Conservation (phyloP, 1,140 invertebrate species). For the Ostrea denselamellosa region DNA sequence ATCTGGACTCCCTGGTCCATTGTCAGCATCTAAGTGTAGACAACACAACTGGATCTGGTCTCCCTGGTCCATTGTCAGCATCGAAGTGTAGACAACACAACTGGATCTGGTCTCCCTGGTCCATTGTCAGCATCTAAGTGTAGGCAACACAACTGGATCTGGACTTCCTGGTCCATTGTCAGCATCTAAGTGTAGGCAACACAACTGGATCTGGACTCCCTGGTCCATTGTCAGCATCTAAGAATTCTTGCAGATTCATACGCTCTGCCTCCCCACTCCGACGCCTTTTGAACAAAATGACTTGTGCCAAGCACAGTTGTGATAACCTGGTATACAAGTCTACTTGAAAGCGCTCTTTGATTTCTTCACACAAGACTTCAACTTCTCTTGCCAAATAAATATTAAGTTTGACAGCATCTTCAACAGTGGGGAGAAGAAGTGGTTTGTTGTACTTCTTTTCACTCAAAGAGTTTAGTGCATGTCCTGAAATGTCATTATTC, state of each 20-base stretch:
- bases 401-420: constrained; percentile 42
- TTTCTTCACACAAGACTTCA: neutral
- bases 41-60: too few relatives aligned
- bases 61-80: too few relatives aligned
- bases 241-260: constrained; percentile 25
- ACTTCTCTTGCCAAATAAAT: constrained; percentile 12
- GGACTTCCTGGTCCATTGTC: too few relatives aligned
- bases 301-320: constrained; percentile 45
- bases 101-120: too few relatives aligned
- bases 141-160: too few relatives aligned
- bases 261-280: constrained; percentile 46
- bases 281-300: constrained; percentile 42
- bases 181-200: too few relatives aligned
- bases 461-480: constrained; percentile 12
- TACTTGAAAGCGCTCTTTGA: neutral
- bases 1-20: constrained; percentile 36
- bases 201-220: too few relatives aligned
- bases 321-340: constrained; percentile 14
- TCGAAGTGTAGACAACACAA: too few relatives aligned
- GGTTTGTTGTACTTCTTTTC: constrained; percentile 44
- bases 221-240: constrained; percentile 8
- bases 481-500: constrained; percentile 43
- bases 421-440: constrained; percentile 25
- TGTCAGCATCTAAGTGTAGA: too few relatives aligned
- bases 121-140: too few relatives aligned